Evolutionary conservation across 2,113 vertebrate genomes (phyloP).

Genomic region (Hyla sarda): DNA sequence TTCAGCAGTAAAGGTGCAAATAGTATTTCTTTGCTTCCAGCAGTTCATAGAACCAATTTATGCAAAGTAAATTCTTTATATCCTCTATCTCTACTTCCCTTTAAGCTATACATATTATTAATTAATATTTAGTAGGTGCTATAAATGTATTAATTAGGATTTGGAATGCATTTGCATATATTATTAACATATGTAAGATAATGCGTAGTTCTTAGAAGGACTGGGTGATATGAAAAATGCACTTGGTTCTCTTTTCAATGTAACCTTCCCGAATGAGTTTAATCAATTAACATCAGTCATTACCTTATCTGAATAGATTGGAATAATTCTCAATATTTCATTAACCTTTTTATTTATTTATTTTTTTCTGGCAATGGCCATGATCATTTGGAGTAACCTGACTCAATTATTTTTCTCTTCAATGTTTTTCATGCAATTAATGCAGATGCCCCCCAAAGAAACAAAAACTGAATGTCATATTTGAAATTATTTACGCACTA

Average conservation of each 20-base stretch:
- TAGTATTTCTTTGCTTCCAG: background rate
- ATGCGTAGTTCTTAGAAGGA: background rate
- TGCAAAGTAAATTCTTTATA: background rate
- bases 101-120: background rate
- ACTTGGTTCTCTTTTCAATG: background rate
- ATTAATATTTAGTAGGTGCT: slow-evolving; percentile 13
- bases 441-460: background rate
- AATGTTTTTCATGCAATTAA: background rate
- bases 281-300: background rate
- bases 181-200: background rate
- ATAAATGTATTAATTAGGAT: slow-evolving; percentile 21
- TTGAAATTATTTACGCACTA: no score
- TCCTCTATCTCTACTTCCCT: background rate
- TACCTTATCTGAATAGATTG: background rate
- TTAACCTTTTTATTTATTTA: background rate
- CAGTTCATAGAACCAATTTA: background rate
- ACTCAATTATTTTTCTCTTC: background rate
- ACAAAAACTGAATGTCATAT: background rate
- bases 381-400: background rate
- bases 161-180: slow-evolving; percentile 2
- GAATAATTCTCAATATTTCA: background rate
- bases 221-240: background rate
- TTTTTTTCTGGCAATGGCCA: background rate
- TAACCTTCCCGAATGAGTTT: background rate
- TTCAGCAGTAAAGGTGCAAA: background rate